These are phyloP conservation scores for Agrilus mali DNA, from an alignment of 2,888 invertebrate genomes.

Conservation along the genomic window DNA sequence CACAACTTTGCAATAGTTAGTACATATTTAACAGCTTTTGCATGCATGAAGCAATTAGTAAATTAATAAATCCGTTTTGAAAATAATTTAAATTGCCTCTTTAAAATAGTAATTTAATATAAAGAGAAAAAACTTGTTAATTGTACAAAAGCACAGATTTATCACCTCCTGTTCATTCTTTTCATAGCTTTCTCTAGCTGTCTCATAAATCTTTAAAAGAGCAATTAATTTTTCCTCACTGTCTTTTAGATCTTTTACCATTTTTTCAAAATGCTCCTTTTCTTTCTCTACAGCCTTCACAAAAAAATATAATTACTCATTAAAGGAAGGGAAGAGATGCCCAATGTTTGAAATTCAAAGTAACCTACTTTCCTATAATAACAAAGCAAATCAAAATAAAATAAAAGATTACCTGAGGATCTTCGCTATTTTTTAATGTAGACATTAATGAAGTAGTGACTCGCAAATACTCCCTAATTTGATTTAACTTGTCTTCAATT, in stretches of 20 bases:
- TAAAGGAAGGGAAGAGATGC: not conserved
- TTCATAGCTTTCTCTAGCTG: conserved; percentile 9
- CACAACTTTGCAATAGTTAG: too few species aligned
- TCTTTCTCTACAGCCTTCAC: conserved; percentile 22
- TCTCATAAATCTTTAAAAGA: conserved; percentile 34
- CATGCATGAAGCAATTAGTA: too few species aligned
- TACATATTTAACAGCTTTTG: too few species aligned
- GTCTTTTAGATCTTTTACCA: conserved; percentile 56
- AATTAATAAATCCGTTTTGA: too few species aligned
- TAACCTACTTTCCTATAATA: not conserved
- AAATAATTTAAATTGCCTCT: too few species aligned
- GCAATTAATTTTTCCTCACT: conserved; percentile 53
- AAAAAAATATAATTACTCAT: conserved; percentile 4
- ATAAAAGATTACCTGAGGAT: conserved; percentile 33
- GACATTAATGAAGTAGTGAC: conserved; percentile 58
- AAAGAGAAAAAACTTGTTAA: too few species aligned
- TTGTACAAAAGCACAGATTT: not conserved
- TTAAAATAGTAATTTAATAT: too few species aligned
- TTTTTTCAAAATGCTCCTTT: conserved; percentile 47
- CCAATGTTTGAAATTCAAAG: not conserved
- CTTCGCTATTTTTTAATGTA: conserved; percentile 50
- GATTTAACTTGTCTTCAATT: conserved; percentile 54
- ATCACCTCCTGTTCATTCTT: conserved; percentile 14
- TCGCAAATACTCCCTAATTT: conserved; percentile 60
- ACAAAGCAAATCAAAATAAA: not conserved